Conservation (phyloP, 2,888 invertebrate species). For the Orgyia antiqua region DNA sequence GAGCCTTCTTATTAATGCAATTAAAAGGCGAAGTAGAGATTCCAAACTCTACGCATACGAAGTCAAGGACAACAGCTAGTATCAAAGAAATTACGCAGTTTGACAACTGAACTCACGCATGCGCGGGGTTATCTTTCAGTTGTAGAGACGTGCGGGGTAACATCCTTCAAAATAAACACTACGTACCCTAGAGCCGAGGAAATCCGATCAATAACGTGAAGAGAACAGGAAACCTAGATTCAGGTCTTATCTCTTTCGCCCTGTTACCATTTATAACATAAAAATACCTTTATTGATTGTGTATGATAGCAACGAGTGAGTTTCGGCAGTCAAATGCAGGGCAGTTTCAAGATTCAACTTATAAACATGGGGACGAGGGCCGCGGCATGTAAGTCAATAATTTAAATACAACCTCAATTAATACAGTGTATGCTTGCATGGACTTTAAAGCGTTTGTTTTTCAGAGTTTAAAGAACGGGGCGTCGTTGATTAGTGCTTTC, state of each 20-base stretch:
- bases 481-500: constrained; percentile 67
- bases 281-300: constrained; percentile 57
- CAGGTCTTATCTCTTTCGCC: constrained; percentile 71
- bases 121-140: no score
- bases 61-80: no score
- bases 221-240: constrained; percentile 66
- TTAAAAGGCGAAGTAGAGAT: no score
- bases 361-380: constrained; percentile 95
- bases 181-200: no score
- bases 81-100: no score
- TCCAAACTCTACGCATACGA: no score
- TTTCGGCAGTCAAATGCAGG: constrained; percentile 77
- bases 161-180: no score
- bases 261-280: constrained; percentile 18
- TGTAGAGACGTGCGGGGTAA: no score
- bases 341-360: constrained; percentile 83
- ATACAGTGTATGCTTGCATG: constrained; percentile 59
- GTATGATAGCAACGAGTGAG: constrained; percentile 42
- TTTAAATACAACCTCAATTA: constrained; percentile 11
- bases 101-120: no score
- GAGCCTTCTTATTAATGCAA: no score
- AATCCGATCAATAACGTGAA: constrained; percentile 58
- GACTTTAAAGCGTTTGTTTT: constrained; percentile 68
- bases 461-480: constrained; percentile 56
- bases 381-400: constrained; percentile 89